These are phyloP conservation scores for Coenonympha glycerion DNA, from an alignment of 2,888 invertebrate species.

Conservation along the genomic window DNA sequence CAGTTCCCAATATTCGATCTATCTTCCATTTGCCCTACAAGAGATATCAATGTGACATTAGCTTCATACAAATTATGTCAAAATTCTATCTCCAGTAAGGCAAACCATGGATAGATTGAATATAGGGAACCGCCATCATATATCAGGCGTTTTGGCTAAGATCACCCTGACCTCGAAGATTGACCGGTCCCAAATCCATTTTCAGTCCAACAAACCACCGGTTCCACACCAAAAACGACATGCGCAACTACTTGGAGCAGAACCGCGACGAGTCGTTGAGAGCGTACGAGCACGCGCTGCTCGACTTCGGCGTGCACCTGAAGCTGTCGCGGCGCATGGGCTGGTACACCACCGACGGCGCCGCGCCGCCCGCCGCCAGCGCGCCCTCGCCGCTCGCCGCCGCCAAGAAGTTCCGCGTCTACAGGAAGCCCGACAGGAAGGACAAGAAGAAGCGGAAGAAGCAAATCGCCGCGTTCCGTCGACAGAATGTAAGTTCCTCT, in stretches of 20 bases:
- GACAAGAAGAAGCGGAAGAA: constrained; percentile 32
- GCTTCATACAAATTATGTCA: no score
- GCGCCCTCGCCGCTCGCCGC: constrained; percentile 46
- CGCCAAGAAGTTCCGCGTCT: constrained; percentile 41
- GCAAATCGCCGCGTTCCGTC: constrained; percentile 7
- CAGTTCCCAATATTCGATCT: no score
- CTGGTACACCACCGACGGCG: constrained; percentile 48
- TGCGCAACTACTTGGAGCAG: constrained; percentile 53
- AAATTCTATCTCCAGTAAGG: no score
- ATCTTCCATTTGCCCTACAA: no score
- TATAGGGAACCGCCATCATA: no score
- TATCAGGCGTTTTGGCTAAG: no score
- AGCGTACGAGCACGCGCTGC: constrained; percentile 46
- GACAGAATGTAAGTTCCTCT: not conserved
- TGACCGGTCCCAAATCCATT: no score
- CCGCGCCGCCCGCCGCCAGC: constrained; percentile 34
- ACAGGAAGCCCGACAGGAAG: constrained; percentile 34
- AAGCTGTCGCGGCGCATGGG: constrained; percentile 64
- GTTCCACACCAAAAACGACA: constrained; percentile 64
- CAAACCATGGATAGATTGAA: no score
- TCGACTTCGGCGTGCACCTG: constrained; percentile 66
- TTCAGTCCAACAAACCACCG: constrained; percentile 58
- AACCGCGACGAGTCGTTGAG: constrained; percentile 35
- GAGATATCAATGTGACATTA: no score
- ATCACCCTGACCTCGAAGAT: no score